Conservation (phyloP, 2,797 vertebrate genomes). For the Melanotaenia pygmaea region DNA sequence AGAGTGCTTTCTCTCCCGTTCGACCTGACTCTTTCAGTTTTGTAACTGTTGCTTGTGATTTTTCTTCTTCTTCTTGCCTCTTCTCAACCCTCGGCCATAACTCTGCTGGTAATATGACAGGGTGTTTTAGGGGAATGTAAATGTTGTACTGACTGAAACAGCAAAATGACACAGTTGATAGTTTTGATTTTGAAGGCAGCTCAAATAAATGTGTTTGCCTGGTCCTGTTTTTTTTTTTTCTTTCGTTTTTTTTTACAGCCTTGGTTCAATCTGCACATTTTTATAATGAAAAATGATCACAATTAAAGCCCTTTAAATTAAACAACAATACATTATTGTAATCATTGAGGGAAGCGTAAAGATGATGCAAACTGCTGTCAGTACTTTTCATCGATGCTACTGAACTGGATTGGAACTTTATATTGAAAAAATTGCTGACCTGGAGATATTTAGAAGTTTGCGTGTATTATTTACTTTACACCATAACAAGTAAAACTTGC, state of each 20-base stretch:
- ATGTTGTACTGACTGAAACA: slow-evolving; percentile 49
- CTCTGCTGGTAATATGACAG: slow-evolving; percentile 54
- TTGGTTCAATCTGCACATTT: slow-evolving; percentile 9
- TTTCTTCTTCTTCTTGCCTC: slow-evolving; percentile 36
- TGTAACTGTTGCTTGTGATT: slow-evolving; percentile 63
- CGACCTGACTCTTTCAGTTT: slow-evolving; percentile 44
- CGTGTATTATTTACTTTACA: not conserved
- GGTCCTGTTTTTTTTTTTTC: slow-evolving; percentile 2
- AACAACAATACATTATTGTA: not conserved
- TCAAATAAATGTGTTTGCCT: slow-evolving; percentile 38
- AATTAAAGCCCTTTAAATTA: not conserved
- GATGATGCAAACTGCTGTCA: not conserved
- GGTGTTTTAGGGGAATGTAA: slow-evolving; percentile 61
- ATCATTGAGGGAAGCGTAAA: not conserved
- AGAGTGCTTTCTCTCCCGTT: slow-evolving; percentile 66
- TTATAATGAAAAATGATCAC: slow-evolving; percentile 10
- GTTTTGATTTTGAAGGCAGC: slow-evolving; percentile 34
- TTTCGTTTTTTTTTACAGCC: not conserved
- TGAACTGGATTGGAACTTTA: not conserved
- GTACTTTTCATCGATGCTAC: not conserved
- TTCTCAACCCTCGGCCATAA: slow-evolving; percentile 32
- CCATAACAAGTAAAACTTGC: not conserved
- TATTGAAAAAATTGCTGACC: not conserved
- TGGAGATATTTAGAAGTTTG: not conserved
- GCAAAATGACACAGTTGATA: slow-evolving; percentile 42